These are phyloP conservation scores for Ispidina picta DNA, from an alignment of 2,797 vertebrate species.

Conservation along the genomic window DNA sequence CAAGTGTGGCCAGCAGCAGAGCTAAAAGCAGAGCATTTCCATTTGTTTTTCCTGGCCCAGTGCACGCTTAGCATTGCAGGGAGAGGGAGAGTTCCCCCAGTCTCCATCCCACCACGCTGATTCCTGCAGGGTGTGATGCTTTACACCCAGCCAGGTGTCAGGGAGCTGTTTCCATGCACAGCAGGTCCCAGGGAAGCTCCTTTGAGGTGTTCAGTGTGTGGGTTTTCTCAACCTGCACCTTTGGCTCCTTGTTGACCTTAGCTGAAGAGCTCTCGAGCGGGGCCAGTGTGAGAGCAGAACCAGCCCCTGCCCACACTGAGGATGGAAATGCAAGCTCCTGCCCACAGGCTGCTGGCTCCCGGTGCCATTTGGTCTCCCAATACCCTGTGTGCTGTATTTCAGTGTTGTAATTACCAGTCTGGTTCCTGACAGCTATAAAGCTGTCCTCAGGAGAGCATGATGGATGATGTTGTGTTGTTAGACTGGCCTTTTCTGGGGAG, in stretches of 20 bases:
- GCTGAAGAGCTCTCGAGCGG: background rate
- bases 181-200: background rate
- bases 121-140: rapidly evolving
- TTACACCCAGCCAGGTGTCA: background rate
- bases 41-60: background rate
- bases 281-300: rapidly evolving
- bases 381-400: background rate
- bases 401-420: background rate
- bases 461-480: background rate
- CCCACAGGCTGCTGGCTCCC: background rate
- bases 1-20: rapidly evolving
- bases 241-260: background rate
- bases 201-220: background rate
- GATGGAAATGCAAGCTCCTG: background rate
- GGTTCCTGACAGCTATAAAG: background rate
- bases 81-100: background rate
- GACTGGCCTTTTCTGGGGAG: background rate
- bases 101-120: background rate
- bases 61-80: rapidly evolving
- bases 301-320: rapidly evolving
- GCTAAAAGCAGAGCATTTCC: background rate
- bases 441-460: background rate
- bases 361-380: rapidly evolving
- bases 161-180: background rate
- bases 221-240: background rate